Evolutionary conservation across 2,113 vertebrate genomes (phyloP).

Genomic region (Phrynosoma blainvillii): DNA sequence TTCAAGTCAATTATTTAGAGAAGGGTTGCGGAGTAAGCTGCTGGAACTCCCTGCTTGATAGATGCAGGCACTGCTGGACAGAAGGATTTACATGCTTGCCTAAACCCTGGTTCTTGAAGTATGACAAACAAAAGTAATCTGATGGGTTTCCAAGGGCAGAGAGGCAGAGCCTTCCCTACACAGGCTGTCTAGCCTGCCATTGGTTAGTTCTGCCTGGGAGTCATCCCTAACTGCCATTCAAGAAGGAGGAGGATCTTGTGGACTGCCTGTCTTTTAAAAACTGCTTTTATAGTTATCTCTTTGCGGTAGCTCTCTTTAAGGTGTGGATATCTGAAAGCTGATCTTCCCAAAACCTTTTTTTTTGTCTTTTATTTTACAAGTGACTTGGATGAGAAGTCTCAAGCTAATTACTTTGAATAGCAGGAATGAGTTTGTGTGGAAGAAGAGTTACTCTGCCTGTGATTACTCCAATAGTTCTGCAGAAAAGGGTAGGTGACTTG

Average conservation of each 20-base stretch:
- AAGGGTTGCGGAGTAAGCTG: conserved; percentile 5
- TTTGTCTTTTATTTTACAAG: conserved; percentile 57
- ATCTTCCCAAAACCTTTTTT: conserved; percentile 36
- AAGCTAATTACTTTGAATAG: conserved; percentile 59
- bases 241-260: conserved; percentile 67
- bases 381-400: conserved; percentile 59
- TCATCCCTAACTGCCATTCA: conserved; percentile 77
- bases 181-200: conserved; percentile 73
- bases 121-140: conserved; percentile 76
- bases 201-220: conserved; percentile 76
- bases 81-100: conserved; percentile 63
- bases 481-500: conserved; percentile 84
- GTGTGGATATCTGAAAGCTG: conserved; percentile 45
- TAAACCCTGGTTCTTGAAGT: conserved; percentile 74
- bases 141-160: conserved; percentile 88
- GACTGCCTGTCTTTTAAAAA: conserved; percentile 57
- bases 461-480: conserved; percentile 88
- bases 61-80: conserved; percentile 56
- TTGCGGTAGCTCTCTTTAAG: conserved; percentile 44
- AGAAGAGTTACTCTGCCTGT: conserved; percentile 91
- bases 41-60: conserved; percentile 49
- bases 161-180: conserved; percentile 78
- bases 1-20: conserved; percentile 41
- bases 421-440: conserved; percentile 88
- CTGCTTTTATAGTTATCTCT: conserved; percentile 60